phyloP scores from a whole-genome alignment of 2,888 invertebrate species.

The Rhagonycha fulva region DNA sequence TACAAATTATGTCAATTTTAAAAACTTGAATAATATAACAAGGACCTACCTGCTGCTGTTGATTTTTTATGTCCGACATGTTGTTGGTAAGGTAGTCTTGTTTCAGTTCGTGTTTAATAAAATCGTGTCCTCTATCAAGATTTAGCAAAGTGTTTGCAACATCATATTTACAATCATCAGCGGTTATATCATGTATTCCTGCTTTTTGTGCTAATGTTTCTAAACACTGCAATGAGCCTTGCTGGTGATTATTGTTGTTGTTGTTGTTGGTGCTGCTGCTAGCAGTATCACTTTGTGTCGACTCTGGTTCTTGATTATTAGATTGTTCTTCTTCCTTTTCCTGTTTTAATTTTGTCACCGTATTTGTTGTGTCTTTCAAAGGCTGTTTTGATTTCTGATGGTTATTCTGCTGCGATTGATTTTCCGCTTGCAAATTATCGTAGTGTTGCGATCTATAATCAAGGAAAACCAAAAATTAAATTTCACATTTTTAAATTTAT shows the following conservation, averaged over 20 bases:
- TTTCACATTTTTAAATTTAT: neutral
- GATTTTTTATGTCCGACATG: conserved; percentile 52
- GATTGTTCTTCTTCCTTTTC: conserved; percentile 45
- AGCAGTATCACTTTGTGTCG: conserved; percentile 45
- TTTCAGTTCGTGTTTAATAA: conserved; percentile 35
- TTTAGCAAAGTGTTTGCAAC: conserved; percentile 67
- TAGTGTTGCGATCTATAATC: conserved; percentile 66
- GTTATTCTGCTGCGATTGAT: conserved; percentile 37
- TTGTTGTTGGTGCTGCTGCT: conserved; percentile 29
- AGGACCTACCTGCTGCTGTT: conserved; percentile 36
- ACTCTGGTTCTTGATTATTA: conserved; percentile 48
- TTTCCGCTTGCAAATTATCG: conserved; percentile 60
- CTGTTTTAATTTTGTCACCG: conserved; percentile 43
- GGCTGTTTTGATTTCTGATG: conserved; percentile 48
- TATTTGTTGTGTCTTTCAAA: conserved; percentile 54
- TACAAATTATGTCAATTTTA: neutral
- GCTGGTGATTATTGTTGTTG: conserved; percentile 41
- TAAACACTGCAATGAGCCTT: conserved; percentile 67
- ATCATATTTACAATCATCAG: conserved; percentile 74
- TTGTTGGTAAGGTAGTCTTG: conserved; percentile 36
- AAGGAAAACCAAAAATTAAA: conserved; percentile 58
- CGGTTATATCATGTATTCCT: conserved; percentile 65
- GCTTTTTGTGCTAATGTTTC: conserved; percentile 76
- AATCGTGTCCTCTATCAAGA: conserved; percentile 61
- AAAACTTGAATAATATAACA: neutral